Base-by-base conservation (phyloP, 2,113 vertebrate species). In the Colossoma macropomum region DNA sequence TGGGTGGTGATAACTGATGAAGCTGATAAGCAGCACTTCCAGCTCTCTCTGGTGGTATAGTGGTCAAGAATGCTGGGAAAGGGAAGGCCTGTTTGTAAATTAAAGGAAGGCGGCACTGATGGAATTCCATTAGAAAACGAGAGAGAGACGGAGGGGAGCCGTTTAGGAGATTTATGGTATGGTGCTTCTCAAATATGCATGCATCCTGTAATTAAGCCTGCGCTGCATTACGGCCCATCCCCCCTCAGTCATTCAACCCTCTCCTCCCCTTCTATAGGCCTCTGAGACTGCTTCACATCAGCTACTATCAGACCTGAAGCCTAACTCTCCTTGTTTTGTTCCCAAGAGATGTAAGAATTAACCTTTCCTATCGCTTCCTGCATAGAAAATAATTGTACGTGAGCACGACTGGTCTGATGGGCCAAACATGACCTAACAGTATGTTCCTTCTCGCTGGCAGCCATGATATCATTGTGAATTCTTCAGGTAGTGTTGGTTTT, bases 181-280 rank as follows among this genome's bases (percentile, higher is more conserved):
- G 83, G 89, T 89, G 88, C 89, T 93, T 89, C 90, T 93, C 85
- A 66, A 92, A 90, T 93, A 93, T 87, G 92, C 90, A 90, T 90
- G 92, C 91, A 94, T 95, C 94, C 94, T 95, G 93, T 94, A 95
- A 95, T 94, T 94, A 94, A 94, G 91, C 80, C 91, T 80, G 83
- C 75, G 86, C 89, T 88, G 86, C 87, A 91, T 90, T 89, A 86
- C 60, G 89, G 86, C 90, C 84, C 75, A 48, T 28, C 69, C 52
- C 65, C 79, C 17, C 65, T 30, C 66, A 45, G 72, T 76, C 62
- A 68, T 59, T 48, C 13, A 48, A 30, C 34, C 23, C 34, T 50
- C 63, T 9, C 63, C 25, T 45, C 32, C 79, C 38, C 28, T 50
- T 54, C 38, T 25, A 8, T 50, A 85, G 68, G 41, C 68, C 45